phyloP scores from a whole-genome alignment of 2,888 invertebrate species.

The Chesias legatella region DNA sequence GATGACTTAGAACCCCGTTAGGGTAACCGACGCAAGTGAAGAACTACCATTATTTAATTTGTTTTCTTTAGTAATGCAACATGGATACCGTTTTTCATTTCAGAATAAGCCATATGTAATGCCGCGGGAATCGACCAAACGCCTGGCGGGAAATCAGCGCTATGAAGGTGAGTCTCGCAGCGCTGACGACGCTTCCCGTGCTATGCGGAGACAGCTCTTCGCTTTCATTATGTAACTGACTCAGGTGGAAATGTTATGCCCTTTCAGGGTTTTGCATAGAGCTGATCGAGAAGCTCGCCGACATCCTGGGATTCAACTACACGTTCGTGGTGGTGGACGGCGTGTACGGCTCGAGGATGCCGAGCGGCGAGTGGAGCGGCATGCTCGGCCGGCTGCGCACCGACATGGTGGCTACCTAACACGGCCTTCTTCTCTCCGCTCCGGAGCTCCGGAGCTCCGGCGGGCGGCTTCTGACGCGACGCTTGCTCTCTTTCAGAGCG shows the following conservation, averaged over 20 bases:
- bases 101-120: slow-evolving; percentile 95
- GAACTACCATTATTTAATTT: too few relatives aligned
- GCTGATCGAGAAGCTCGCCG: slow-evolving; percentile 87
- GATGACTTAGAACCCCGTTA: too few relatives aligned
- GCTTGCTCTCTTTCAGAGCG: slow-evolving; percentile 77
- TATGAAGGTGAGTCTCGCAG: slow-evolving; percentile 84
- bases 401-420: slow-evolving; percentile 62
- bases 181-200: not conserved
- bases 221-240: too few relatives aligned
- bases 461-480: not conserved
- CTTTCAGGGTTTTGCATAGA: slow-evolving; percentile 92
- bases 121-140: slow-evolving; percentile 83
- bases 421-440: too few relatives aligned
- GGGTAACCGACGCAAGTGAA: too few relatives aligned
- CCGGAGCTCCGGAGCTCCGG: too few relatives aligned
- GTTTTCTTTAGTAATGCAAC: too few relatives aligned
- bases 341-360: slow-evolving; percentile 83
- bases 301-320: slow-evolving; percentile 89
- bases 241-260: not conserved
- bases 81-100: too few relatives aligned
- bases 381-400: slow-evolving; percentile 84
- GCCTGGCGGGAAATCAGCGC: slow-evolving; percentile 87
- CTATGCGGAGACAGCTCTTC: too few relatives aligned
- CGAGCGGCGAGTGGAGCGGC: slow-evolving; percentile 83
- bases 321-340: slow-evolving; percentile 85